Conservation (phyloP, 1,140 invertebrate species). For the Bombus confusus region DNA sequence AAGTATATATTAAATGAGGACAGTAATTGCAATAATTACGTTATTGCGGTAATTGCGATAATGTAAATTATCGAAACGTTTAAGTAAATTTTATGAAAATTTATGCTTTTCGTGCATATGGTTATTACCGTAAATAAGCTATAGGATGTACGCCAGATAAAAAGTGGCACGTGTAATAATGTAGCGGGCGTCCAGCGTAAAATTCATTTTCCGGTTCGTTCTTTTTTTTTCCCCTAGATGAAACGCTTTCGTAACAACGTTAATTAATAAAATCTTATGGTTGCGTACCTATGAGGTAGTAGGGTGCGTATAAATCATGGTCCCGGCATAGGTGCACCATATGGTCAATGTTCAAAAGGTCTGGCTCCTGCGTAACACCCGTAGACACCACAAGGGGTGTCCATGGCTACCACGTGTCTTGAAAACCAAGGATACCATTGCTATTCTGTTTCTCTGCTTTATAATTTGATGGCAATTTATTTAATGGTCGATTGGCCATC, state of each 20-base stretch:
- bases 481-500: not conserved
- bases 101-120: not conserved
- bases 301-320: conserved; percentile 70
- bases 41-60: too few species aligned
- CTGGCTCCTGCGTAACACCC: conserved; percentile 30
- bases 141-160: not conserved
- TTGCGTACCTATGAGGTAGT: conserved; percentile 50
- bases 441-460: not conserved
- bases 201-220: conserved; percentile 47
- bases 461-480: conserved; percentile 1
- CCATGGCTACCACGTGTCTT: conserved; percentile 53
- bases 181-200: conserved; percentile 10
- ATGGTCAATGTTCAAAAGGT: conserved; percentile 70
- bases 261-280: conserved; percentile 73
- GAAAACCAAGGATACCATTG: not conserved
- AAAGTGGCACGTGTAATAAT: conserved; percentile 16
- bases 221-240: not conserved
- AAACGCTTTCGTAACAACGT: conserved; percentile 30
- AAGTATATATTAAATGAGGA: too few species aligned
- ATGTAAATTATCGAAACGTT: too few species aligned
- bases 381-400: conserved; percentile 56
- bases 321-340: conserved; percentile 59
- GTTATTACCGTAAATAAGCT: not conserved
- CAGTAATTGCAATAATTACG: too few species aligned
- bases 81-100: not conserved